A percentile compares a stretch with the other conserved stretches of the same genome.
Evolutionary conservation across 2,888 invertebrate genomes (phyloP).

Genomic region (Drosophila anceps): DNA sequence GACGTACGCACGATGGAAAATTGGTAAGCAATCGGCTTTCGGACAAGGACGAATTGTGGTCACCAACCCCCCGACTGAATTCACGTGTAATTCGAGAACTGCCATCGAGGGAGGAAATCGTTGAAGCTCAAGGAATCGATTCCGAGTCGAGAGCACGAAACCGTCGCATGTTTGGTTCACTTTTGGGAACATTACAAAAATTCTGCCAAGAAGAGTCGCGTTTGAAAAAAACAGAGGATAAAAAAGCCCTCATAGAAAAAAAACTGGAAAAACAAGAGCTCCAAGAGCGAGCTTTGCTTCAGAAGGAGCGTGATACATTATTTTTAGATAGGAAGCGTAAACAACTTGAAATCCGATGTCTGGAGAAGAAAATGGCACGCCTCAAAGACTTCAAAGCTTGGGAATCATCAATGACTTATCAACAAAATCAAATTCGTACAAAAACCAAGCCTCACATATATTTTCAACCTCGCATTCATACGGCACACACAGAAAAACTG

Average conservation of each 20-base stretch:
- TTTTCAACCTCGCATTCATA: slow-evolving; percentile 93
- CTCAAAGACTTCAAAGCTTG: slow-evolving; percentile 95
- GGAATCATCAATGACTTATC: slow-evolving; percentile 91
- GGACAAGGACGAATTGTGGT: slow-evolving; percentile 75
- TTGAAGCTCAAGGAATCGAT: slow-evolving; percentile 93
- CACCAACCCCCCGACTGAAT: slow-evolving; percentile 87
- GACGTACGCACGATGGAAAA: slow-evolving; percentile 76
- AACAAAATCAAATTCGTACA: slow-evolving; percentile 94
- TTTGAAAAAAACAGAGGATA: slow-evolving; percentile 94
- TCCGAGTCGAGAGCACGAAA: slow-evolving; percentile 93
- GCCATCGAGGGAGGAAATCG: slow-evolving; percentile 93
- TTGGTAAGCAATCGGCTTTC: slow-evolving; percentile 81
- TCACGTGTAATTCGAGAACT: slow-evolving; percentile 94
- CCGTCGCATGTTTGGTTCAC: slow-evolving; percentile 97
- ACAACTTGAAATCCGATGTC: slow-evolving; percentile 93
- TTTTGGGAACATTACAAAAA: slow-evolving; percentile 97
- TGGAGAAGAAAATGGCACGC: slow-evolving; percentile 95
- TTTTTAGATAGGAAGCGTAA: slow-evolving; percentile 94
- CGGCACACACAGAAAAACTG: slow-evolving; percentile 89
- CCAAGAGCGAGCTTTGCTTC: slow-evolving; percentile 93
- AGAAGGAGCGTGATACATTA: slow-evolving; percentile 92
- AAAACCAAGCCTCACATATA: slow-evolving; percentile 94
- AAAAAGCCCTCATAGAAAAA: slow-evolving; percentile 92
- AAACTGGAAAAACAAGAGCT: slow-evolving; percentile 97
- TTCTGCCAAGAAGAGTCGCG: slow-evolving; percentile 97